These are phyloP conservation scores for Tetragnatha montana DNA, from an alignment of 2,888 invertebrate genomes.

Conservation along the genomic window DNA sequence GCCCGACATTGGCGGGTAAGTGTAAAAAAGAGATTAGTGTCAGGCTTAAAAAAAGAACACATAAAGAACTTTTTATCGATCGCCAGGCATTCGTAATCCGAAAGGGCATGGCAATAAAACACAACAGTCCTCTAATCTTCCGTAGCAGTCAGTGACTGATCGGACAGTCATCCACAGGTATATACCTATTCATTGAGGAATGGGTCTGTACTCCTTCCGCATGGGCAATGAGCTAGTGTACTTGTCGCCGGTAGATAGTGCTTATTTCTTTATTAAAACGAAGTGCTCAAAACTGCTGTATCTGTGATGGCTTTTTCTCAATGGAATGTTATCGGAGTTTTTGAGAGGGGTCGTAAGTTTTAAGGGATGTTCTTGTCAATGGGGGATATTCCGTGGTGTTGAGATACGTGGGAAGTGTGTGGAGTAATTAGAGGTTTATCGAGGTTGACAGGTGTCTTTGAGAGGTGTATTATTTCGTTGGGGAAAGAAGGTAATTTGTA, in stretches of 20 bases:
- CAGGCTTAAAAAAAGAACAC: constrained; percentile 5
- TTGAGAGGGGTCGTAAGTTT: constrained; percentile 11
- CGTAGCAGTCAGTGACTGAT: constrained; percentile 26
- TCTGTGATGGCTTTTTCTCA: too few species aligned
- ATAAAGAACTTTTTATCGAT: constrained; percentile 40
- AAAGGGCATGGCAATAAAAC: constrained; percentile 23
- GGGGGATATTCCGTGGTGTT: background rate
- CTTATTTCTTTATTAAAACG: too few species aligned
- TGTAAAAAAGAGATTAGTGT: background rate
- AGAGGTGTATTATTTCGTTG: too few species aligned
- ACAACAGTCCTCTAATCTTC: constrained; percentile 24
- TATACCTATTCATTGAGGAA: background rate
- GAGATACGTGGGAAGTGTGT: too few species aligned
- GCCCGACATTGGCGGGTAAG: background rate
- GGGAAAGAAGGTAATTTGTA: too few species aligned
- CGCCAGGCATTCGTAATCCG: constrained; percentile 14
- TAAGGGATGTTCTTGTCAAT: background rate
- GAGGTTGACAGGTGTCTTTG: too few species aligned
- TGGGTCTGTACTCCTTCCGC: background rate
- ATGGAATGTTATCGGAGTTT: background rate
- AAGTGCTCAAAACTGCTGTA: too few species aligned
- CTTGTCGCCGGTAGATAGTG: constrained; percentile 15
- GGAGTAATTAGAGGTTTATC: too few species aligned
- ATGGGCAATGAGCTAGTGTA: constrained; percentile 31
- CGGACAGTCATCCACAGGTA: constrained; percentile 26